Conservation (phyloP, 2,888 invertebrate species). For the Rotaria socialis region DNA sequence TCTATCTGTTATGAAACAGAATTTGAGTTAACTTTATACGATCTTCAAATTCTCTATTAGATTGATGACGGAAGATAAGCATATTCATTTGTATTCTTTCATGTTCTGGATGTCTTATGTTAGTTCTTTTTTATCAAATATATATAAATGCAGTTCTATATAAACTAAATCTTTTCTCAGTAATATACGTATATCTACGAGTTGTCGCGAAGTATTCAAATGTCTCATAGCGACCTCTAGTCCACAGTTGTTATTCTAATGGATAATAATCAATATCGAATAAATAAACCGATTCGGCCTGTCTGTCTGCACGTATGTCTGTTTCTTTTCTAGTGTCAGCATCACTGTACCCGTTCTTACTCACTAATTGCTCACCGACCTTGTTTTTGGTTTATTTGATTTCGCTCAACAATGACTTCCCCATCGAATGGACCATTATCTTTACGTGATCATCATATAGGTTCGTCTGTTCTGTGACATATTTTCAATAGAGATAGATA, state of each 20-base stretch:
- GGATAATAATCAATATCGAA: background rate
- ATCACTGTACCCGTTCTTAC: background rate
- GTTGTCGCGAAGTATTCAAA: no score
- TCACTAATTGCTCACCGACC: background rate
- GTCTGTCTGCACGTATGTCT: background rate
- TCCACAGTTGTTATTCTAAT: background rate
- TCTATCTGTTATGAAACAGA: no score
- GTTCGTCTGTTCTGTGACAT: background rate
- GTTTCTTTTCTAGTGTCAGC: background rate
- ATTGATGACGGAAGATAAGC: no score
- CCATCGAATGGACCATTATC: background rate
- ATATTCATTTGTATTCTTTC: no score
- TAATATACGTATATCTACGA: no score
- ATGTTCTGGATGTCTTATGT: no score
- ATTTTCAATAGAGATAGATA: background rate
- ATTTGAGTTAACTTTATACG: no score
- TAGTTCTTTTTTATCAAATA: no score
- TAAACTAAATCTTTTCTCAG: no score
- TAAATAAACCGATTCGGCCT: background rate
- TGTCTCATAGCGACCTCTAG: background rate
- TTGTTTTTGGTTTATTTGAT: background rate
- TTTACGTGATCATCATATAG: slow-evolving; percentile 20
- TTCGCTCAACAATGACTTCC: background rate
- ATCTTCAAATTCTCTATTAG: no score
- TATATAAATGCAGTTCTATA: no score